Conservation (phyloP, 2,888 invertebrate genomes). For the Mesopsocus fuscifrons region DNA sequence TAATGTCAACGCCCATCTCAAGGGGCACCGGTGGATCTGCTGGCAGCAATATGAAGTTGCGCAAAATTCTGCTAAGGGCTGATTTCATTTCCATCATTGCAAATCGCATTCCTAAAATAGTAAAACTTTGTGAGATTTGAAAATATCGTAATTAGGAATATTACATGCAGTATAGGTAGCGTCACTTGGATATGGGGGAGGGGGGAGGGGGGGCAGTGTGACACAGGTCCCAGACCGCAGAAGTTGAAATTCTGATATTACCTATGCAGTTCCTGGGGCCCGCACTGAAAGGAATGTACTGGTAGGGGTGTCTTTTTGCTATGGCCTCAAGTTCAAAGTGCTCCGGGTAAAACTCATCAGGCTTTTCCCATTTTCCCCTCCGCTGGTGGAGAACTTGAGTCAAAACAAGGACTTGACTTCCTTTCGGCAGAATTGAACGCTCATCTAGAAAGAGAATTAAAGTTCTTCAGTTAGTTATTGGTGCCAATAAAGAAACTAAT, state of each 20-base stretch:
- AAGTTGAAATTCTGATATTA: conserved; percentile 1
- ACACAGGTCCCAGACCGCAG: too few species aligned
- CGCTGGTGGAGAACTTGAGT: background rate
- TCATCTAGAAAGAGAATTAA: background rate
- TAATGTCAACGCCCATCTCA: background rate
- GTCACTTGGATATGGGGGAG: background rate
- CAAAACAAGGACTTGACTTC: background rate
- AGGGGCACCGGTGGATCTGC: background rate
- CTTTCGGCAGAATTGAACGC: conserved; percentile 1
- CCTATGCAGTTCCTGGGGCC: conserved; percentile 8
- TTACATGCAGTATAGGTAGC: background rate
- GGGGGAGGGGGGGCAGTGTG: background rate
- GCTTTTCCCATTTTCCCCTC: background rate
- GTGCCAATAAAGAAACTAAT: too few species aligned
- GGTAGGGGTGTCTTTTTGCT: conserved; percentile 4
- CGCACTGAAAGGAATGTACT: conserved; percentile 2
- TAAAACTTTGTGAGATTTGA: conserved; percentile 2
- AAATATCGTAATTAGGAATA: background rate
- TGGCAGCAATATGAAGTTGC: background rate
- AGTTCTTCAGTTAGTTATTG: background rate
- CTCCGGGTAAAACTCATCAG: conserved; percentile 5
- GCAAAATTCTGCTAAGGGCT: background rate
- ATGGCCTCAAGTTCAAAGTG: background rate
- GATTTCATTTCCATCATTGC: conserved; percentile 7
- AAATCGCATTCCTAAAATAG: conserved; percentile 1